Evolutionary conservation across 2,888 invertebrate species (phyloP).

Genomic region (Azorinus chamasolen): DNA sequence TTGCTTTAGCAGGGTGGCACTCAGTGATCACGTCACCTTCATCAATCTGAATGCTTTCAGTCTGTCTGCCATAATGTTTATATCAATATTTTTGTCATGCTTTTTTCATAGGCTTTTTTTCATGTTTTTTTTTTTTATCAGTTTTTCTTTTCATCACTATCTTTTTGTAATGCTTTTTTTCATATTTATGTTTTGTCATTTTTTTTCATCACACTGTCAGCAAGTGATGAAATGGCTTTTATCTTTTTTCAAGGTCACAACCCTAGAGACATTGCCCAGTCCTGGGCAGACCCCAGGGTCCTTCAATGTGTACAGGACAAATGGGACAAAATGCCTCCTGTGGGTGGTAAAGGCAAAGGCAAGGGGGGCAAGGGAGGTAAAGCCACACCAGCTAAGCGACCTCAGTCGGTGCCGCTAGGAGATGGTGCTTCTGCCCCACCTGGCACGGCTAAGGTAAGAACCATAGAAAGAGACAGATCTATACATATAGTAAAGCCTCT

Average conservation of each 20-base stretch:
- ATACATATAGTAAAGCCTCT: no score
- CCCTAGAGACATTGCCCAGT: conserved; percentile 83
- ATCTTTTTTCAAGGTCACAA: conserved; percentile 76
- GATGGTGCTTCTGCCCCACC: conserved; percentile 57
- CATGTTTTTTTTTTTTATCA: no score
- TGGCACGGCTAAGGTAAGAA: conserved; percentile 53
- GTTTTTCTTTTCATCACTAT: no score
- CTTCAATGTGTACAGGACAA: conserved; percentile 82
- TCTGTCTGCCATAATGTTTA: no score
- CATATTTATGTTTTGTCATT: no score
- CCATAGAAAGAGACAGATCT: neutral
- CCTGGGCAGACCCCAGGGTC: conserved; percentile 85
- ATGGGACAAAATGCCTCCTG: conserved; percentile 83
- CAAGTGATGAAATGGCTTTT: neutral
- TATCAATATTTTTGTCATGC: no score
- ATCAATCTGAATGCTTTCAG: no score
- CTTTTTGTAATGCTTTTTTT: no score
- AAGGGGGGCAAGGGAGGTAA: conserved; percentile 73
- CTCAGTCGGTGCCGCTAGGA: conserved; percentile 70
- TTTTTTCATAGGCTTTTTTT: no score
- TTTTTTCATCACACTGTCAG: no score
- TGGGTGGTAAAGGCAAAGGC: conserved; percentile 77
- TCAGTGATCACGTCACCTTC: no score
- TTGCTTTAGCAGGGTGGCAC: no score
- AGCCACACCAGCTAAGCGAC: conserved; percentile 67